Percentiles rank a stretch among this genome's conserved stretches.
Evolutionary conservation across 2,888 invertebrate species (phyloP).

Genomic region (Autographa gamma): DNA sequence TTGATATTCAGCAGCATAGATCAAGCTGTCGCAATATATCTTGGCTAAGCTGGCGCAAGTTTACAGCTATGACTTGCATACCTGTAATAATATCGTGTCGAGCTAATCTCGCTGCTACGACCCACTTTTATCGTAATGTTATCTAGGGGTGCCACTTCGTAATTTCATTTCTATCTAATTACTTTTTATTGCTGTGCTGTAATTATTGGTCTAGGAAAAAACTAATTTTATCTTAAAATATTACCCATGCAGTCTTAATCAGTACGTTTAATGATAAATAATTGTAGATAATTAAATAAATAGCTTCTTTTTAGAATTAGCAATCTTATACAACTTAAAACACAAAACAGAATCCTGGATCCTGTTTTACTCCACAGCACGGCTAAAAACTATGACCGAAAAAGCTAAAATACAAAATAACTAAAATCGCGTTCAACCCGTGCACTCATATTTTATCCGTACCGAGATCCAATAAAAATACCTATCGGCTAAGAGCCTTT

Average conservation of each 20-base stretch:
- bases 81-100: slow-evolving; percentile 30
- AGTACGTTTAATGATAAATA: too few relatives aligned
- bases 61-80: slow-evolving; percentile 26
- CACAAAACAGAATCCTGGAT: not conserved
- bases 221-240: too few relatives aligned
- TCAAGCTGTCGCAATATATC: slow-evolving; percentile 48
- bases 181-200: not conserved
- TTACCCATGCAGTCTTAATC: too few relatives aligned
- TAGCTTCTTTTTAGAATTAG: too few relatives aligned
- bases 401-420: slow-evolving; percentile 12
- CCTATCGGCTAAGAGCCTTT: slow-evolving; percentile 73
- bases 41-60: slow-evolving; percentile 34
- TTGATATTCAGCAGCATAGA: slow-evolving; percentile 17
- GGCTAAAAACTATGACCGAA: not conserved
- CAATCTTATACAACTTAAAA: not conserved
- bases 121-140: slow-evolving; percentile 40
- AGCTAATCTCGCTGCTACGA: slow-evolving; percentile 30
- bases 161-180: not conserved
- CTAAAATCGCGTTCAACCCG: slow-evolving; percentile 40
- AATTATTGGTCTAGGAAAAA: too few relatives aligned
- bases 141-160: slow-evolving; percentile 20
- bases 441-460: slow-evolving; percentile 51
- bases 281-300: too few relatives aligned
- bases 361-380: not conserved
- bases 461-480: slow-evolving; percentile 73